Evolutionary conservation across 2,797 vertebrate genomes (phyloP).

Genomic region (Hafferia zeledoni): DNA sequence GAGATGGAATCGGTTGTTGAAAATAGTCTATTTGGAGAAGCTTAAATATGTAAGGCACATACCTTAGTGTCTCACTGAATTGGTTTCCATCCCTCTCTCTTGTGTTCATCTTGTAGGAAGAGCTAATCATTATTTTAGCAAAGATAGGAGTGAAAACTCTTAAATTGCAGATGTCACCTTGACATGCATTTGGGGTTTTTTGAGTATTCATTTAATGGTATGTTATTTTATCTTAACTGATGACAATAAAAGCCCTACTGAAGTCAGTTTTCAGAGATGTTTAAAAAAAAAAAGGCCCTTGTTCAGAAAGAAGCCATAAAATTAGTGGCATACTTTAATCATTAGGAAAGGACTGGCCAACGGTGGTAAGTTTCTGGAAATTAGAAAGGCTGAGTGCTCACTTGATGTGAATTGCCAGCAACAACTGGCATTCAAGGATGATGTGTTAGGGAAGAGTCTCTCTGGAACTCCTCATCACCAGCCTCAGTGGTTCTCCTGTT

Average conservation of each 20-base stretch:
- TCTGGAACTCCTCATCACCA: not conserved
- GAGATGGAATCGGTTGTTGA: conserved; percentile 44
- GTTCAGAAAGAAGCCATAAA: not conserved
- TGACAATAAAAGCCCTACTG: not conserved
- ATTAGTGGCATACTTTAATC: not conserved
- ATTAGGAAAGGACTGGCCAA: not conserved
- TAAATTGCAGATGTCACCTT: not conserved
- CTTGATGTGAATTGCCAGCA: not conserved
- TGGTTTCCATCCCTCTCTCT: not conserved
- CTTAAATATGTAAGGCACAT: conserved; percentile 5
- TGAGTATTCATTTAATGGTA: conserved; percentile 4
- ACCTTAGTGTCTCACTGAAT: not conserved
- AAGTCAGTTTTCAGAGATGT: not conserved
- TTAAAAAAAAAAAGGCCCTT: not conserved
- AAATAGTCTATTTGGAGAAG: conserved; percentile 17
- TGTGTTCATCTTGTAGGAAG: not conserved
- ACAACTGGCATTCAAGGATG: not conserved
- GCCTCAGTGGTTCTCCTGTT: not conserved
- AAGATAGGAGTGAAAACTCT: conserved; percentile 1
- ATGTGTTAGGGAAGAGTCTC: not conserved
- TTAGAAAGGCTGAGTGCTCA: not conserved
- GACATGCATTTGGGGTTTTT: not conserved
- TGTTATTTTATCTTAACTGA: not conserved
- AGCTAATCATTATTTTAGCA: conserved; percentile 22
- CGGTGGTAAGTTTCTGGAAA: not conserved